phyloP scores from a whole-genome alignment of 2,797 vertebrate genomes.

The Vireo griseus region DNA sequence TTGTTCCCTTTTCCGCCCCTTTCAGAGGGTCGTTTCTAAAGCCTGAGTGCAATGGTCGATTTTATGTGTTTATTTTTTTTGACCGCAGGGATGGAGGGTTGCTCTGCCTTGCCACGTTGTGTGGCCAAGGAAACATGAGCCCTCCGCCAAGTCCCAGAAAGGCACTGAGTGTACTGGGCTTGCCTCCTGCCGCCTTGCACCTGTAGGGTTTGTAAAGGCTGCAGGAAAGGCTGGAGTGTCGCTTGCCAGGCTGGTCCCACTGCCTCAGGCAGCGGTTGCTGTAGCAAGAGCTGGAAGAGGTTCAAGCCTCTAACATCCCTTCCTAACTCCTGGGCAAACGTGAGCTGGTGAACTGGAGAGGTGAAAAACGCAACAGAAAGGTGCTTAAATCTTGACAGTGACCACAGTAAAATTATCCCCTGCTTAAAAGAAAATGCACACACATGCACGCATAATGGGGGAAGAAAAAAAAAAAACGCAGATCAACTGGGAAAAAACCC shows the following conservation, averaged over 20 bases:
- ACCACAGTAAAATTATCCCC: background rate
- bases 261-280: background rate
- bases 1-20: background rate
- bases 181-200: background rate
- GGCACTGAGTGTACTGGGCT: background rate
- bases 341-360: background rate
- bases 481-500: background rate
- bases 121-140: background rate
- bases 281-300: background rate
- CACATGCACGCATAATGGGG: fast-evolving
- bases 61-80: background rate
- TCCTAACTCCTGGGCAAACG: background rate
- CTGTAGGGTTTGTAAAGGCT: background rate
- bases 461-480: background rate
- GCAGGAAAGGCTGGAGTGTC: background rate
- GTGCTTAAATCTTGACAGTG: background rate
- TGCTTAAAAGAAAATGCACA: background rate
- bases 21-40: background rate
- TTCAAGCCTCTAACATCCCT: background rate
- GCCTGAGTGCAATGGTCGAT: background rate
- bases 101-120: background rate
- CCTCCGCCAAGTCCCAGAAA: background rate
- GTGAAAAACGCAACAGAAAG: background rate
- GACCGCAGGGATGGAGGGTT: background rate
- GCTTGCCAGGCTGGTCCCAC: background rate